Evolutionary conservation across 2,888 invertebrate genomes (phyloP).

Genomic region (Ophion ventricosus): DNA sequence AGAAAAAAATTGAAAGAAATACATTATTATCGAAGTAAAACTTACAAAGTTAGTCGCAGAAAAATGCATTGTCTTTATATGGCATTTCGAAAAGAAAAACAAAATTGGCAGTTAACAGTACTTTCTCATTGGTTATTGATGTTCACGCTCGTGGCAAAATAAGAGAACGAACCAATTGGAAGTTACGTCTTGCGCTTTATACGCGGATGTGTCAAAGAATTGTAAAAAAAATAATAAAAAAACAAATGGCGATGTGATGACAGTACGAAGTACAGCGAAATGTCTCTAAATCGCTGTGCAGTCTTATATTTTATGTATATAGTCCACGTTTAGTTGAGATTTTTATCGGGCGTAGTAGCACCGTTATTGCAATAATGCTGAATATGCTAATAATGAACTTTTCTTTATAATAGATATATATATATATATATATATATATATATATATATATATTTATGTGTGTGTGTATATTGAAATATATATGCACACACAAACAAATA

Average conservation of each 20-base stretch:
- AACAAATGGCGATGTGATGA: conserved; percentile 69
- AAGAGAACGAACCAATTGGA: conserved; percentile 44
- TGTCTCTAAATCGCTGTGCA: conserved; percentile 75
- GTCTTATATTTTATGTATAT: conserved; percentile 75
- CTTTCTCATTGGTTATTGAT: conserved; percentile 64
- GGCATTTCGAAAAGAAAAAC: conserved; percentile 74
- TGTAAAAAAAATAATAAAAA: conserved; percentile 58
- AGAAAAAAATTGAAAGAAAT: conserved; percentile 23
- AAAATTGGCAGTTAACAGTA: conserved; percentile 78
- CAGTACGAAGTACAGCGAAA: conserved; percentile 71
- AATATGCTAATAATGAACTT: conserved; percentile 62
- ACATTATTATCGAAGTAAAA: conserved; percentile 62
- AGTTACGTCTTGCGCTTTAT: conserved; percentile 37
- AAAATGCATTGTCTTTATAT: conserved; percentile 75
- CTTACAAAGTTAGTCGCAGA: conserved; percentile 73
- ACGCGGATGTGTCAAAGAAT: conserved; percentile 39
- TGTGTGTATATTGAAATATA: conserved; percentile 8
- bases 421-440: not conserved
- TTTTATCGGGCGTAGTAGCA: conserved; percentile 62
- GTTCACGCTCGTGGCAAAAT: conserved; percentile 25
- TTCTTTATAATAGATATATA: conserved; percentile 12
- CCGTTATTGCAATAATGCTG: conserved; percentile 63
- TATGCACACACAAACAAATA: not conserved
- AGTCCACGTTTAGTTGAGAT: conserved; percentile 42
- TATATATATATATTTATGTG: not conserved